phyloP scores from a whole-genome alignment of 1,140 invertebrate genomes.

The Saccostrea glomerata region DNA sequence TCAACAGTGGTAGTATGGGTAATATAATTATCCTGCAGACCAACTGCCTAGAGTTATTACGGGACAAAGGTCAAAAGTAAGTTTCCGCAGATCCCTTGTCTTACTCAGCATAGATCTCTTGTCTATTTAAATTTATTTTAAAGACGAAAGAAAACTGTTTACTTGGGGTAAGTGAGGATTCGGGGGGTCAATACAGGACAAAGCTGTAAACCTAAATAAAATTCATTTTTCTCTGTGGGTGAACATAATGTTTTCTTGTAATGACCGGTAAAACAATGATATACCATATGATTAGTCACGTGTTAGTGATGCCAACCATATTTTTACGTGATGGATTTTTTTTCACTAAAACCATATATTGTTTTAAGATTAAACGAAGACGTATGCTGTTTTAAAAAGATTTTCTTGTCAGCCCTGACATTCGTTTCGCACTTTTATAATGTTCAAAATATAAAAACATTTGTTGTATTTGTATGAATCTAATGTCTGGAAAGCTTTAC shows the following conservation, averaged over 20 bases:
- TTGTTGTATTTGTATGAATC: not conserved
- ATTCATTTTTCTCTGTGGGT: not conserved
- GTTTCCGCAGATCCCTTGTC: no score
- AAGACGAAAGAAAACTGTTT: no score
- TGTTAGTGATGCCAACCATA: not conserved
- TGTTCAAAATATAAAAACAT: not conserved
- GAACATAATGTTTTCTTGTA: not conserved
- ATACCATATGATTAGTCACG: not conserved
- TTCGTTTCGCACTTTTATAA: not conserved
- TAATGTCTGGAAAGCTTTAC: not conserved
- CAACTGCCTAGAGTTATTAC: not conserved
- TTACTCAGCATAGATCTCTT: no score
- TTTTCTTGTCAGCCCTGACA: constrained; percentile 3
- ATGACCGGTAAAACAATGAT: not conserved
- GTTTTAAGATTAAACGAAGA: not conserved
- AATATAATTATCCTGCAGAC: not conserved
- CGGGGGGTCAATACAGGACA: not conserved
- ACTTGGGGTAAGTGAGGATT: not conserved
- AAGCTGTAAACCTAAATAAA: not conserved
- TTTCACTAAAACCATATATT: not conserved
- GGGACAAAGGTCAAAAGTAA: not conserved
- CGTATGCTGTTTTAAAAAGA: not conserved
- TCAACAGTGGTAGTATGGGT: not conserved
- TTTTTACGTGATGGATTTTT: not conserved
- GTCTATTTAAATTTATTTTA: no score